Percentiles rank a stretch among this genome's conserved stretches.
phyloP scores from a whole-genome alignment of 2,113 vertebrate genomes.

The Axis porcinus region DNA sequence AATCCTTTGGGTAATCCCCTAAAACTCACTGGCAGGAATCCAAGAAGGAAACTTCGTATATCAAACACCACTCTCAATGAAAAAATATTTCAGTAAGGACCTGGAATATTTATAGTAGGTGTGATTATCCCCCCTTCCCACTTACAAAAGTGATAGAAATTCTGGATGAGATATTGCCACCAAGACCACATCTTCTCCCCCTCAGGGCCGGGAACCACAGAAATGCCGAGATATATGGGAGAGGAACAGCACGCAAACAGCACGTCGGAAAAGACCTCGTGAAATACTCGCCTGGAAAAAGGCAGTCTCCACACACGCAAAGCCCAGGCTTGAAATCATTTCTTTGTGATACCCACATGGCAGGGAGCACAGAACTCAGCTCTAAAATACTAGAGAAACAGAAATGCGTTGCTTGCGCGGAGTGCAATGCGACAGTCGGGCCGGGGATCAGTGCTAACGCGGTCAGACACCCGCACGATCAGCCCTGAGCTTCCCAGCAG shows the following conservation, averaged over 20 bases:
- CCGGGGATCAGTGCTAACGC: not conserved
- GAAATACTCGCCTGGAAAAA: not conserved
- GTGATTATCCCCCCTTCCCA: not conserved
- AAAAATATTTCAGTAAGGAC: conserved; percentile 11
- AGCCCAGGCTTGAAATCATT: not conserved
- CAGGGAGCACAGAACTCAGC: not conserved
- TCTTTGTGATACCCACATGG: not conserved
- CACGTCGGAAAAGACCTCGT: not conserved
- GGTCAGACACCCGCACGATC: not conserved
- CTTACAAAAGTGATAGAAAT: not conserved
- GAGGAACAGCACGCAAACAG: not conserved
- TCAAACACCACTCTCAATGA: conserved; percentile 28
- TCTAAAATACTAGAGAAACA: not conserved
- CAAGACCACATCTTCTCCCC: not conserved
- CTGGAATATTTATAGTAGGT: not conserved
- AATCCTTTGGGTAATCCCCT: not conserved
- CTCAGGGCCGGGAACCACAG: not conserved
- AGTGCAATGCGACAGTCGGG: not conserved
- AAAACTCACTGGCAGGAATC: not conserved
- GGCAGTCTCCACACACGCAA: not conserved
- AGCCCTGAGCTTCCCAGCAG: conserved; percentile 8
- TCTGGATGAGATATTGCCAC: not conserved
- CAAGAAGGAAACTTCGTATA: not conserved
- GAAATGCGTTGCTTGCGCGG: not conserved
- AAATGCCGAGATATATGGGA: not conserved